Percentiles rank a stretch among this genome's conserved stretches.
Conservation (phyloP, 1,140 invertebrate genomes). For the Sinonovacula constricta region DNA sequence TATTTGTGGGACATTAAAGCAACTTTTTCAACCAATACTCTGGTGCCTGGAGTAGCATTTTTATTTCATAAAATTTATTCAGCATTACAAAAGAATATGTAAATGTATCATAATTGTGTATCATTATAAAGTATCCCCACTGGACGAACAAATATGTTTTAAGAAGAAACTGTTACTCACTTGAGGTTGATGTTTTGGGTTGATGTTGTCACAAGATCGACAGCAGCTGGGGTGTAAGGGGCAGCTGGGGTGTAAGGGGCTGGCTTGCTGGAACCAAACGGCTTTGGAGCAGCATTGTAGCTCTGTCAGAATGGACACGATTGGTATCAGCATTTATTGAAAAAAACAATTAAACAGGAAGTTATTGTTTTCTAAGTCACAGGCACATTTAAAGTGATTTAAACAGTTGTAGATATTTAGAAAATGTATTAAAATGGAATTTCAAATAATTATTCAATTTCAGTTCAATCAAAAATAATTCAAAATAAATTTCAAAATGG, state of each 20-base stretch:
- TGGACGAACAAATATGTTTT: not conserved
- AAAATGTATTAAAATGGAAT: too few species aligned
- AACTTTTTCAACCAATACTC: constrained; percentile 6
- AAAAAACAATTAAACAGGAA: too few species aligned
- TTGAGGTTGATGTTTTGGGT: constrained; percentile 7
- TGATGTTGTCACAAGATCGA: constrained; percentile 3
- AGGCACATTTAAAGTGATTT: too few species aligned
- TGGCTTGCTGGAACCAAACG: constrained; percentile 59
- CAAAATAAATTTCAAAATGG: not conserved
- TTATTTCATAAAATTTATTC: not conserved
- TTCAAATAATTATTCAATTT: constrained; percentile 3
- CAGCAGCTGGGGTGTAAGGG: constrained; percentile 31
- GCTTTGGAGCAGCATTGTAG: constrained; percentile 69
- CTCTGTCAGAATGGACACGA: constrained; percentile 67
- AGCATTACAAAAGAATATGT: not conserved
- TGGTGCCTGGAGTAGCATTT: not conserved
- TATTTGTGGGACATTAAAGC: constrained; percentile 61
- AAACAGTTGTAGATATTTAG: too few species aligned
- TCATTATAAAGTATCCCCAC: not conserved
- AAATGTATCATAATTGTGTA: too few species aligned
- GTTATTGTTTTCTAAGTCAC: too few species aligned
- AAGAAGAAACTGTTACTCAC: not conserved
- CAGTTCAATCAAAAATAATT: not conserved
- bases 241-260: constrained; percentile 4
- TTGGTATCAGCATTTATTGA: too few species aligned